Percentiles rank a stretch among this genome's conserved stretches.
phyloP scores from a whole-genome alignment of 30 jellyfish, hydroid and myxozoan species.

The Cassiopea xamachana region DNA sequence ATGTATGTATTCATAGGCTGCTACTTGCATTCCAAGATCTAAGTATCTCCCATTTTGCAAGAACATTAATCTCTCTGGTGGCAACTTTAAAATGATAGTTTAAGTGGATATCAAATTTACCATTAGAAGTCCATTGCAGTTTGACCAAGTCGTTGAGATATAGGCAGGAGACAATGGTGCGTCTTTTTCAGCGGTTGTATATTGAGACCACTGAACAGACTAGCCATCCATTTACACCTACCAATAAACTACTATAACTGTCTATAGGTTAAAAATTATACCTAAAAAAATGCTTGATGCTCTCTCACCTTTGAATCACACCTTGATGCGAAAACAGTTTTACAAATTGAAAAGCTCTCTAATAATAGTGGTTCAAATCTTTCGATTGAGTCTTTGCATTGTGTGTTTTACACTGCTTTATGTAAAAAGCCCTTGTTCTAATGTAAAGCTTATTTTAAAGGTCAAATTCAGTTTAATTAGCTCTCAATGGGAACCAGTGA shows the following conservation, averaged over 20 bases:
- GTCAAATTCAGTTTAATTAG: neutral
- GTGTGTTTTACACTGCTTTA: neutral
- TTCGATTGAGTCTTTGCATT: neutral
- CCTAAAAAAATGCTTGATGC: neutral
- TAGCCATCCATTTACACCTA: conserved; percentile 7
- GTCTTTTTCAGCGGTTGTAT: neutral
- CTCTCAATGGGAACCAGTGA: conserved; percentile 22
- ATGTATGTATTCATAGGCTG: too few relatives aligned
- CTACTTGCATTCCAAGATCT: neutral
- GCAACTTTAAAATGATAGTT: neutral
- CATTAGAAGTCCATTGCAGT: neutral
- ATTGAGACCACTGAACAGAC: neutral
- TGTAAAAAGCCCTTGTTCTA: neutral
- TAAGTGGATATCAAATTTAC: neutral
- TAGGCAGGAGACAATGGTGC: neutral
- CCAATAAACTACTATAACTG: neutral
- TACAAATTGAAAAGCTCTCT: neutral
- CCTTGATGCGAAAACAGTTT: neutral
- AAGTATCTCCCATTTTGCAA: neutral
- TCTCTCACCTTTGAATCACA: neutral
- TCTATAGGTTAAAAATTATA: neutral
- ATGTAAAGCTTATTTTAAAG: neutral
- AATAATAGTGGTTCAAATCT: too few relatives aligned
- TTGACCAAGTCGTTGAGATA: neutral
- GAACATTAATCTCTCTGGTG: neutral